phyloP scores from a whole-genome alignment of 2,888 invertebrate species.

The Ferdinandea cuprea region DNA sequence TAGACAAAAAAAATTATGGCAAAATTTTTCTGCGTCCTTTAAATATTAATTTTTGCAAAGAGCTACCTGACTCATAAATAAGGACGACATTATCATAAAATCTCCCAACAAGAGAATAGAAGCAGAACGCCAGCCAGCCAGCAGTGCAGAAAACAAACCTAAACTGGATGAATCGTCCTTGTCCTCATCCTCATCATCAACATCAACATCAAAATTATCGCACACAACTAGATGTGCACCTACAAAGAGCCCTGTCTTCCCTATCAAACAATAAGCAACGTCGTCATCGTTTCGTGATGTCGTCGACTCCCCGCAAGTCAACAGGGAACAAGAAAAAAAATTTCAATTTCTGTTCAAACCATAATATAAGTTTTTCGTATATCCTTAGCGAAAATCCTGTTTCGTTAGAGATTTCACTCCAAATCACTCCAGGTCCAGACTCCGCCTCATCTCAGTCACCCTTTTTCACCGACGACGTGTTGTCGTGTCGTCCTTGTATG shows the following conservation, averaged over 20 bases:
- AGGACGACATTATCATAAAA: constrained; percentile 49
- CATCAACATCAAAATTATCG: constrained; percentile 53
- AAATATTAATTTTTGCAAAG: constrained; percentile 31
- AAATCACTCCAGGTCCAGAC: background rate
- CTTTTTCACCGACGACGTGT: too few relatives aligned
- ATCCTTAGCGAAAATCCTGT: constrained; percentile 51
- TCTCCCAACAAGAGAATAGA: constrained; percentile 27
- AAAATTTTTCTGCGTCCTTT: constrained; percentile 9
- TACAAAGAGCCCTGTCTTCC: constrained; percentile 2
- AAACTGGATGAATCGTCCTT: constrained; percentile 46
- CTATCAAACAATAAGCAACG: constrained; percentile 23
- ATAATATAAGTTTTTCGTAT: constrained; percentile 58
- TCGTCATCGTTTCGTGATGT: background rate
- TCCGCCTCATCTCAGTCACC: background rate
- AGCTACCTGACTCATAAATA: constrained; percentile 26
- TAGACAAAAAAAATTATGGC: background rate
- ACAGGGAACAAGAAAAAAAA: constrained; percentile 10
- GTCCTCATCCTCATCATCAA: constrained; percentile 22
- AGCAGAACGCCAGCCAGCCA: constrained; percentile 31
- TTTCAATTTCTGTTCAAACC: constrained; percentile 61
- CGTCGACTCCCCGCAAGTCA: constrained; percentile 8
- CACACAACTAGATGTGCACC: constrained; percentile 33
- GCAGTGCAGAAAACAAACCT: constrained; percentile 27
- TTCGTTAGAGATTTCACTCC: constrained; percentile 38
- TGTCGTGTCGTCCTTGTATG: constrained; percentile 25